Conservation (phyloP, 2,113 vertebrate genomes). For the Poicephalus meyeri region DNA sequence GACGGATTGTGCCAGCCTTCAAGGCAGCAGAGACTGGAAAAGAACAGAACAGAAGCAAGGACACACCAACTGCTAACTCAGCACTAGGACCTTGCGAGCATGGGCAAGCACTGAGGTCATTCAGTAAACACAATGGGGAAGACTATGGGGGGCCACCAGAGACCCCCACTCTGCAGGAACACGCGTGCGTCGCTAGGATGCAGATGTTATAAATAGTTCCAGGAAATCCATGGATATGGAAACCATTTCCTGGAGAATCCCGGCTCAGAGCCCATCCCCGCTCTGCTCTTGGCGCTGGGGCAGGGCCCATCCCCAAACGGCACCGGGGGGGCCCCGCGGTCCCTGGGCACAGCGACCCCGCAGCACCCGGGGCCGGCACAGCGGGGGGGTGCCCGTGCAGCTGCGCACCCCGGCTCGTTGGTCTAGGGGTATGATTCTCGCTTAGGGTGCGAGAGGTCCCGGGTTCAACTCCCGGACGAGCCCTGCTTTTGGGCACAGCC, state of each 20-base stretch:
- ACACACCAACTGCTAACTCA: background rate
- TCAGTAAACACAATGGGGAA: background rate
- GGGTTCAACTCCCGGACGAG: slow-evolving; percentile 71
- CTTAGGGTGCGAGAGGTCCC: slow-evolving; percentile 72
- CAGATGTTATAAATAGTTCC: background rate
- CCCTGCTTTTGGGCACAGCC: background rate
- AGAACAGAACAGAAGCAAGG: background rate
- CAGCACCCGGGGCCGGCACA: background rate
- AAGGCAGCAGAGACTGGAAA: background rate
- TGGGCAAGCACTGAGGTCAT: background rate
- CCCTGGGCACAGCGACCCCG: no score
- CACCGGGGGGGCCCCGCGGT: accelerated
- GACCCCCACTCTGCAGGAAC: background rate
- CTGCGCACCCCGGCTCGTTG: background rate
- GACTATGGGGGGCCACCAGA: background rate
- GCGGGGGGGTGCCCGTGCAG: background rate
- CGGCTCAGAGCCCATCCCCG: no score
- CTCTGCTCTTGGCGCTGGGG: background rate
- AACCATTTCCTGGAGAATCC: background rate
- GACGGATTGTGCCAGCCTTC: background rate
- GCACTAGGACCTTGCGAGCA: background rate
- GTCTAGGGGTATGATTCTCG: slow-evolving; percentile 51
- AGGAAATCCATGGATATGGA: background rate
- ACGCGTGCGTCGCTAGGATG: background rate
- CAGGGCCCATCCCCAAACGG: no score